Evolutionary conservation across 2,888 invertebrate species (phyloP), one percentile per base, ranked within the genome.

Genomic region (Saturnia japonica): DNA sequence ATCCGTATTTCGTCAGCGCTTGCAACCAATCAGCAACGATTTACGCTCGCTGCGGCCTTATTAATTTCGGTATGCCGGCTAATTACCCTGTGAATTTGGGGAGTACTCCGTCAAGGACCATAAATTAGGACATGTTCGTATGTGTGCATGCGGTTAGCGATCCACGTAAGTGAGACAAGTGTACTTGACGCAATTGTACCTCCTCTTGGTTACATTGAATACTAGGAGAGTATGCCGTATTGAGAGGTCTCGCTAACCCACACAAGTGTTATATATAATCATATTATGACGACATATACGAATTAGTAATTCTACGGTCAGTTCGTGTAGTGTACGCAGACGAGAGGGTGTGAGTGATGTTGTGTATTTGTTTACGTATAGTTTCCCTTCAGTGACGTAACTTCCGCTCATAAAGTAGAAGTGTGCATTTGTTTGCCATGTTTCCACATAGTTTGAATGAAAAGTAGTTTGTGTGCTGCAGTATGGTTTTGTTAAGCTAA

Each of bases 41-140:
- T 89, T 88, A 85, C 84, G 87, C 84, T 86, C 87, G 85, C 85
- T 86, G 85, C 85, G 82, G 82, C 87, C 86, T 89, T 91, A 91
- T 91, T 92, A 93, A 89, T 89, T 89, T 89, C 82, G 93, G 92
- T 88, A 93, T 91, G 90, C 86, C 81, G 84, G 86, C 78, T 93
- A 91, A 93, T 92, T 91, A 91, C 83, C 92, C 93, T 92, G 93
- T 76, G 90, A 92, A 93, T 91, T 88, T 91, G 87, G 82, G 84
- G 88, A 91, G 88, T 88, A 88, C 88, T 88, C 79, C 86, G 82
- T 92, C 85, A 89, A 91, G 91, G 88, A 81, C 84, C 86, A 87
- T 88, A 84, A 85, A 90, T 90, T 91, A 89, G 84, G 75, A 76
- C 76, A 76, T 80, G 78, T 77, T 74, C 71, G 75, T 80, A 77